Conservation (phyloP, 2,113 vertebrate genomes). For the Laticauda laticaudata region DNA sequence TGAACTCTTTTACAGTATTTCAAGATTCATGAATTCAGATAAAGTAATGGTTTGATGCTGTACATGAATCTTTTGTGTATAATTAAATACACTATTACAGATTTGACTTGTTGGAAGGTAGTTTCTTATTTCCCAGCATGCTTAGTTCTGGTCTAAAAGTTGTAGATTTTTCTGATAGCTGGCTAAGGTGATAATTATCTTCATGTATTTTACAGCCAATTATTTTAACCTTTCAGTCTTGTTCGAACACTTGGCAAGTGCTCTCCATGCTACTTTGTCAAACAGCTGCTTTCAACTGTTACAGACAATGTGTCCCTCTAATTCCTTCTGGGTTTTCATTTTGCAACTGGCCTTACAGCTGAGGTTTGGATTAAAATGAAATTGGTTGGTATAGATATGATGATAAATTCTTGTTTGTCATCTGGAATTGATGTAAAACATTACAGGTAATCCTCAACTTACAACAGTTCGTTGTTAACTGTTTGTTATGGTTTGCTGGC, state of each 20-base stretch:
- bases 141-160: not conserved
- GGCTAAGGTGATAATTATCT: not conserved
- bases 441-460: not conserved
- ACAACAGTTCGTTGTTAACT: not conserved
- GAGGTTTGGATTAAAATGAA: not conserved
- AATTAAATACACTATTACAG: not conserved
- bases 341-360: not conserved
- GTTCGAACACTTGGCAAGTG: not conserved
- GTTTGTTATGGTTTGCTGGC: too few species aligned
- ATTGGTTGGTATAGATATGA: not conserved
- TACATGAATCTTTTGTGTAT: not conserved
- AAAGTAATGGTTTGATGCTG: not conserved
- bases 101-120: not conserved
- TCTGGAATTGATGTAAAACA: not conserved
- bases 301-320: not conserved
- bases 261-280: not conserved
- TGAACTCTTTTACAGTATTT: not conserved
- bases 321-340: not conserved
- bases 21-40: not conserved
- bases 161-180: not conserved
- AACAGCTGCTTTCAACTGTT: not conserved
- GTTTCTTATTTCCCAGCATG: not conserved
- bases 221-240: not conserved
- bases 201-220: not conserved
- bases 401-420: not conserved